A percentile compares a stretch with the other conserved stretches of the same genome.
Evolutionary conservation across 2,888 invertebrate genomes (phyloP).

Genomic region (Macrostomum cliftonense): DNA sequence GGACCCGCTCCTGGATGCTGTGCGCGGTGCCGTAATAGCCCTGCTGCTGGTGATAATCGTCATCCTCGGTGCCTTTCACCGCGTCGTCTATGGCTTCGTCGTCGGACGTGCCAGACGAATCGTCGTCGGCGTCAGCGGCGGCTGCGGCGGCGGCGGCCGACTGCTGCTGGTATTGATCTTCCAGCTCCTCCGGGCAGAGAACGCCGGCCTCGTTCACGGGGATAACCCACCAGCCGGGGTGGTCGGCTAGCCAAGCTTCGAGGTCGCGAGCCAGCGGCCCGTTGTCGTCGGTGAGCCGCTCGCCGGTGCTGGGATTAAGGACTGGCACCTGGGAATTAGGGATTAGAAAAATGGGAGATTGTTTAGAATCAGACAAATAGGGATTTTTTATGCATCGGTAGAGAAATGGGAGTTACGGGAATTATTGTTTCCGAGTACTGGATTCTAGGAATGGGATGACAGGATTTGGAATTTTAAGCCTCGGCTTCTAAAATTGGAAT

Average conservation of each 20-base stretch:
- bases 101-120: not conserved
- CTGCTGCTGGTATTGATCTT: not conserved
- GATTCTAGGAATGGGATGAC: too few species aligned
- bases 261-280: constrained; percentile 27
- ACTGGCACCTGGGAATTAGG: constrained; percentile 42
- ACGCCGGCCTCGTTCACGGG: not conserved
- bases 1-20: constrained; percentile 76
- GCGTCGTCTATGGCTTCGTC: not conserved
- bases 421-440: too few species aligned
- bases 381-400: too few species aligned
- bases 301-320: constrained; percentile 64
- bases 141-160: not conserved
- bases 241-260: not conserved
- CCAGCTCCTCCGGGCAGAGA: not conserved
- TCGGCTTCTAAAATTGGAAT: too few species aligned
- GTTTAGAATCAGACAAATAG: too few species aligned
- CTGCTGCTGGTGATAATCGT: constrained; percentile 38
- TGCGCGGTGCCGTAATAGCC: constrained; percentile 91
- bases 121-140: too few species aligned
- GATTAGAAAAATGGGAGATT: too few species aligned
- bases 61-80: constrained; percentile 2
- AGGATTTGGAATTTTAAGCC: too few species aligned
- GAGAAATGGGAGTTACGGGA: too few species aligned
- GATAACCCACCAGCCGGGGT: not conserved
- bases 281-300: constrained; percentile 28